Base-by-base conservation (phyloP, 2,113 vertebrate genomes). In the Aix galericulata region DNA sequence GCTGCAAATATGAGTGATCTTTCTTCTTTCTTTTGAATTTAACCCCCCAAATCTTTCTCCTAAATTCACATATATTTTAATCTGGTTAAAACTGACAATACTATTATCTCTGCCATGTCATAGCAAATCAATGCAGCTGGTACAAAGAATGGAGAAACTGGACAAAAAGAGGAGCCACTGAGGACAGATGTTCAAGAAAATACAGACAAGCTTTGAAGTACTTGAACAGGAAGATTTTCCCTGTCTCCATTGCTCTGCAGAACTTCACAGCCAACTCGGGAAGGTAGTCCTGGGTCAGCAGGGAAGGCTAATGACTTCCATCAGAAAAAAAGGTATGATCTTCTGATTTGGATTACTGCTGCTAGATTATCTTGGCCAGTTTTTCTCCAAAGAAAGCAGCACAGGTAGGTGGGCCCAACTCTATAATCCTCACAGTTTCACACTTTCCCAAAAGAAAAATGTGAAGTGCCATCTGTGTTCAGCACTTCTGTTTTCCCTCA, bases 401-500 rank as follows among this genome's bases (percentile, higher is more conserved):
- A 29, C 12, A 85, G n/a, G 26, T 86, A 67, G 38, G 40, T 91
- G 63, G 50, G n/a, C 0, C 12, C 40, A 58, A 34, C 15, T 36
- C 18, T 36, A 0, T 73, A 63, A 88, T 66, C 69, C 25, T 74
- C 34, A 55, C 50, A 91, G 23, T 18, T 81, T 79, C 31, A 48
- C 9, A 16, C 14, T 88, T 92, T 63, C 38, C 42, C 36, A 86
- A 18, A 59, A 92, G 56, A 84, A 88, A 91, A 93, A 48, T 38
- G 22, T 75, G 38, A 89, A 29, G 13, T 93, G 77, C 76, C 94
- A 90, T 96, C 88, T 94, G 92, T 91, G 76, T 86, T 96, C 40
- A 79, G 34, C 55, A 68, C 36, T 84, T 86, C 29, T 9, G 67
- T 93, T 91, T 90, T 59, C 60, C 76, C 56, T 84, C 80, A 92